Evolutionary conservation across 1,140 invertebrate species (phyloP), one percentile per base, ranked within the genome.

Genomic region (Colletes gigas): DNA sequence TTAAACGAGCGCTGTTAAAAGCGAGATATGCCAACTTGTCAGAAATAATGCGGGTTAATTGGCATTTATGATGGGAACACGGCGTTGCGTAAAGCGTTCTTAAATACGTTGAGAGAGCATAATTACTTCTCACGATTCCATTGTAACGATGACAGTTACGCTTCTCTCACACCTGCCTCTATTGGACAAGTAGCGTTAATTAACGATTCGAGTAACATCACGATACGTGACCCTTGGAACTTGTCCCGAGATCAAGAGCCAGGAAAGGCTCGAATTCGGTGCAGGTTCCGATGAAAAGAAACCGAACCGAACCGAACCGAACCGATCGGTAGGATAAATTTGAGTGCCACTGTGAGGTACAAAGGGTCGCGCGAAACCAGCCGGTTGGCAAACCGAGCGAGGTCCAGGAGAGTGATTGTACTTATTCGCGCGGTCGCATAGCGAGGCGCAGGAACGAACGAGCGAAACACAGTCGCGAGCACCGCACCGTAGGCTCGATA

Each of bases 391-490:
- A 78, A 86, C 76, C 55, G 78, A 87, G 78, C 82, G 83, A 81
- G 82, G 78, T 78, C 74, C 82, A 71, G 72, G 82, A 71, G 85
- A 87, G 82, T 83, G 84, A 87, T 86, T 81, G 85, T 78, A 83
- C 68, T 80, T 78, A 70, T 74, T 66, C 62, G 72, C 59, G 57
- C 59, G 57, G 30, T 30, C 83, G 71, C 68, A 66, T 68, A 69
- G 59, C 76, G 54, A 79, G 54, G 52, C 83, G 69, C 75, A 74
- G 62, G n/a, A 21, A 73, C 68, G 50, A 30, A 30, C 30, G 30
- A 30, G 2, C 1, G 30, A 30, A 17, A 15, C 17, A 74, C 76
- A 50, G 15, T 5, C 63, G 44, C 59, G 55, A 47, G 44, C 50
- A 67, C 30, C 62, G 44, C 50, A 67, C 30, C 62, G 76, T 69